Conservation (phyloP, 2,888 invertebrate genomes). For the Germaria angustata region DNA sequence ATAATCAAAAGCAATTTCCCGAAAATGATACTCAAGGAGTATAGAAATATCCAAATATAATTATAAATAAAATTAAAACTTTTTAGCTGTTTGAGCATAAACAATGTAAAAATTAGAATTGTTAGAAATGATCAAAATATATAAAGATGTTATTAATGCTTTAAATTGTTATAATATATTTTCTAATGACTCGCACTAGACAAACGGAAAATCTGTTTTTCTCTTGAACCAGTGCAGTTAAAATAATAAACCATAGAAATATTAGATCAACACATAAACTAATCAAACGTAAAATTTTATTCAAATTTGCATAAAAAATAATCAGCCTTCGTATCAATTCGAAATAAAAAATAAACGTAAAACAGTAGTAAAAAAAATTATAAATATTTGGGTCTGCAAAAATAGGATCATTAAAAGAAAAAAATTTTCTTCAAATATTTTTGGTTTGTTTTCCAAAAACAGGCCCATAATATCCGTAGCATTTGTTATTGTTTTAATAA, state of each 20-base stretch:
- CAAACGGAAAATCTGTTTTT: not conserved
- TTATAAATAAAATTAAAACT: no score
- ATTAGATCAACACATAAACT: not conserved
- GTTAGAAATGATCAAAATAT: no score
- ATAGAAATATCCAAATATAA: no score
- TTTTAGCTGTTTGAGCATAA: no score
- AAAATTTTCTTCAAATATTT: no score
- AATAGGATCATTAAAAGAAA: no score
- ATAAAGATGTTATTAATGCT: no score
- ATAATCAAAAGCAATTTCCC: no score
- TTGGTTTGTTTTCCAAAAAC: not conserved
- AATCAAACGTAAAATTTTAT: no score
- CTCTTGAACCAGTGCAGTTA: not conserved
- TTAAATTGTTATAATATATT: not conserved
- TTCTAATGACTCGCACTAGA: not conserved
- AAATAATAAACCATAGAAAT: not conserved
- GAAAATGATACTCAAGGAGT: no score
- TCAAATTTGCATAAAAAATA: conserved; percentile 56
- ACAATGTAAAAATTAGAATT: no score
- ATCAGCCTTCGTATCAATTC: conserved; percentile 74
- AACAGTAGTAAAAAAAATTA: not conserved
- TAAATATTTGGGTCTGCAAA: not conserved
- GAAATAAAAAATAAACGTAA: not conserved
- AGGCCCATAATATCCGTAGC: not conserved
- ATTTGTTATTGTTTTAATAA: not conserved